phyloP scores from a whole-genome alignment of 2,113 vertebrate genomes.

The Channa argus region DNA sequence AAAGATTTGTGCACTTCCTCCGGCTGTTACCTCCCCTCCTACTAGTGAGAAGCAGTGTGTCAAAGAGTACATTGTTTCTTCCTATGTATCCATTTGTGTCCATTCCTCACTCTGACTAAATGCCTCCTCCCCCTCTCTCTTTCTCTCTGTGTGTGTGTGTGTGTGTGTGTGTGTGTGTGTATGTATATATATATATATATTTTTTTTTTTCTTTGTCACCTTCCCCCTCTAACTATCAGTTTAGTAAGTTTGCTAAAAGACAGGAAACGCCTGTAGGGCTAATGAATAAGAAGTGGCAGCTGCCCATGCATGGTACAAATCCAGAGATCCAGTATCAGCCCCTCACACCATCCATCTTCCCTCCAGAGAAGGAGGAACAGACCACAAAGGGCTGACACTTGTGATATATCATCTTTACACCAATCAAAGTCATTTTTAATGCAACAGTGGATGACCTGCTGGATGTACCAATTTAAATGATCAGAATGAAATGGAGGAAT shows the following conservation, averaged over 20 bases:
- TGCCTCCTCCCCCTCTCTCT: slow-evolving; percentile 28
- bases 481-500: too few species aligned
- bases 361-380: slow-evolving; percentile 1
- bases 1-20: slow-evolving; percentile 71
- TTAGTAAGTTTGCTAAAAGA: slow-evolving; percentile 61
- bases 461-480: too few species aligned
- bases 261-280: slow-evolving; percentile 68
- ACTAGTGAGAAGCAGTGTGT: slow-evolving; percentile 66
- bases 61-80: slow-evolving; percentile 74
- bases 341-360: slow-evolving; percentile 30
- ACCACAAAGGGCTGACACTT: not conserved
- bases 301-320: slow-evolving; percentile 61
- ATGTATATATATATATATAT: slow-evolving; percentile 20
- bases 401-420: not conserved
- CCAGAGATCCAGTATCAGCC: slow-evolving; percentile 51
- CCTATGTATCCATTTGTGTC: slow-evolving; percentile 63
- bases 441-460: not conserved
- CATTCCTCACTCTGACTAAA: slow-evolving; percentile 54
- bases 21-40: slow-evolving; percentile 62
- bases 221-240: slow-evolving; percentile 53
- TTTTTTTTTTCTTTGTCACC: slow-evolving; percentile 42
- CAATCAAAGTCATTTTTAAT: slow-evolving; percentile 2
- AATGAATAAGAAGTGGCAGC: slow-evolving; percentile 69
- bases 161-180: not conserved
- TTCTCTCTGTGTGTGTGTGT: not conserved